phyloP scores from a whole-genome alignment of 2,797 vertebrate genomes.

The Pelochelys cantorii region DNA sequence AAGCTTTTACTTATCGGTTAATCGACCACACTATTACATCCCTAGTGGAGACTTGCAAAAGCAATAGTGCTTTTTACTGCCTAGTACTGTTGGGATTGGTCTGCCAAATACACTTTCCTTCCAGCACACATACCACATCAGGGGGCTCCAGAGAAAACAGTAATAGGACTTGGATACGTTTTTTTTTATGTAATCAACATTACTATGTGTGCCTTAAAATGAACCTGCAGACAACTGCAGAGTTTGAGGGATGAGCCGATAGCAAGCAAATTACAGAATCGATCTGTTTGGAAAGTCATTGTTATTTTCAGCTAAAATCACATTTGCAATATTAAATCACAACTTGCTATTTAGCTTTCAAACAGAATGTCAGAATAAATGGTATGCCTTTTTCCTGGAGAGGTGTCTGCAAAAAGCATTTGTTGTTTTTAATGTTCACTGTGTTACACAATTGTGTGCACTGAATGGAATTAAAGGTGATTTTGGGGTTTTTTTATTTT shows the following conservation, averaged over 20 bases:
- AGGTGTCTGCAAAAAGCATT: neutral
- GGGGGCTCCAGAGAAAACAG: neutral
- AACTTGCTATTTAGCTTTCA: neutral
- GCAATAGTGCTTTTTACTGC: neutral
- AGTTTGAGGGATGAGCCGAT: constrained; percentile 64
- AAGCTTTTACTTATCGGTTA: too few relatives aligned
- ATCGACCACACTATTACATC: too few relatives aligned
- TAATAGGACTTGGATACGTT: neutral
- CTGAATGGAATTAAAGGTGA: neutral
- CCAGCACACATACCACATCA: fast-evolving
- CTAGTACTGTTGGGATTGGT: neutral
- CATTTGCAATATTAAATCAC: constrained; percentile 4
- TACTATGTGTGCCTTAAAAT: neutral
- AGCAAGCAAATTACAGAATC: constrained; percentile 47
- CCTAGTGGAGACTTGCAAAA: neutral
- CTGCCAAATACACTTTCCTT: neutral
- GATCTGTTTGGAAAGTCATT: constrained; percentile 62
- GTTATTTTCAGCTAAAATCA: constrained; percentile 57
- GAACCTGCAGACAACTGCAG: neutral
- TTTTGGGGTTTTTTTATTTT: neutral
- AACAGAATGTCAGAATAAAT: neutral
- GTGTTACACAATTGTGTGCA: neutral
- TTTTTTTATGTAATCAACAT: constrained; percentile 10
- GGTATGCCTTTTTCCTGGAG: neutral
- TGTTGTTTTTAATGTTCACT: fast-evolving